phyloP scores from a whole-genome alignment of 2,113 vertebrate species.

The Callorhinus ursinus region DNA sequence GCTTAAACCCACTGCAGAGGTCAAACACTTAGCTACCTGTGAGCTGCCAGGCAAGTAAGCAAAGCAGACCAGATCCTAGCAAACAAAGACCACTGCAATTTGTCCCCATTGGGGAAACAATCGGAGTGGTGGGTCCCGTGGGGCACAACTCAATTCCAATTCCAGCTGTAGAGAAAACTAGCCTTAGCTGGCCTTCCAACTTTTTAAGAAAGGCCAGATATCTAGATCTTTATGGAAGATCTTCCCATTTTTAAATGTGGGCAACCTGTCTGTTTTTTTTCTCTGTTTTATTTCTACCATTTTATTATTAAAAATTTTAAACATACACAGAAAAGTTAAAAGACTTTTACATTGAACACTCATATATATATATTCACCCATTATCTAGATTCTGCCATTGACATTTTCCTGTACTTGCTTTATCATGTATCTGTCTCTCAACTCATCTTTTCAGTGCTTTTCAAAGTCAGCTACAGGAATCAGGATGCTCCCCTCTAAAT shows the following conservation, averaged over 20 bases:
- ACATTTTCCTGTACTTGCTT: not conserved
- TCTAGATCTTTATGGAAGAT: not conserved
- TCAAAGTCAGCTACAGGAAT: not conserved
- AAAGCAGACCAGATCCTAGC: not conserved
- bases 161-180: not conserved
- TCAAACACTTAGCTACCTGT: not conserved
- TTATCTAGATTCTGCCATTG: not conserved
- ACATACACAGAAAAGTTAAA: not conserved
- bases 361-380: not conserved
- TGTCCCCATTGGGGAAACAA: not conserved
- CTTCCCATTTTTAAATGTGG: conserved; percentile 27
- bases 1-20: not conserved
- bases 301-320: not conserved
- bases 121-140: not conserved
- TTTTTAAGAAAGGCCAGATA: not conserved
- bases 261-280: not conserved
- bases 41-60: not conserved
- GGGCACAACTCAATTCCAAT: not conserved
- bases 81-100: not conserved
- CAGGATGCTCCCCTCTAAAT: not conserved
- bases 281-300: not conserved
- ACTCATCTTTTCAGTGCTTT: not conserved
- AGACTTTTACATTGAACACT: not conserved
- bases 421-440: not conserved
- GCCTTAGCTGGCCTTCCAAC: not conserved